phyloP scores from a whole-genome alignment of 2,797 vertebrate species.

The Lutjanus campechanus region DNA sequence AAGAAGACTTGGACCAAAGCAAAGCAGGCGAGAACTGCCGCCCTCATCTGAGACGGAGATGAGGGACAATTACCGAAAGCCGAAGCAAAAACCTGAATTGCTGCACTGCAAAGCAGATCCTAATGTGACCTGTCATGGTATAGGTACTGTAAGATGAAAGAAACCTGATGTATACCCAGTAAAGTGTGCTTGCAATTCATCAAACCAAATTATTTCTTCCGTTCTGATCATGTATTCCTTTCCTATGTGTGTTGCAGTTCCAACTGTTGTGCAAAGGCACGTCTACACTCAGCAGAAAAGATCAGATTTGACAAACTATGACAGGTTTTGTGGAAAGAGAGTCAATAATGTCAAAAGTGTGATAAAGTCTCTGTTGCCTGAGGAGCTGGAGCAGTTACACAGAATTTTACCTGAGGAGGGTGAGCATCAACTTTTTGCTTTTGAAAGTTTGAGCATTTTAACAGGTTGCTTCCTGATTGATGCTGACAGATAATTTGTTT shows the following conservation, averaged over 20 bases:
- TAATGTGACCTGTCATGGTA: conserved; percentile 68
- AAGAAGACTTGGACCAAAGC: conserved; percentile 37
- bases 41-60: conserved; percentile 80
- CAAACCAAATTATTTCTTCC: conserved; percentile 1
- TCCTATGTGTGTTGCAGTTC: conserved; percentile 76
- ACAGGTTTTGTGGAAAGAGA: conserved; percentile 81
- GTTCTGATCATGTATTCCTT: too few species aligned
- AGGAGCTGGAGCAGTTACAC: conserved; percentile 77
- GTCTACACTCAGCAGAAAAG: conserved; percentile 72
- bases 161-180: not conserved
- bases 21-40: conserved; percentile 55
- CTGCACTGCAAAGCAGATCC: conserved; percentile 70
- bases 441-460: conserved; percentile 7
- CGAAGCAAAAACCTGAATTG: conserved; percentile 75
- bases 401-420: conserved; percentile 70
- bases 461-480: conserved; percentile 5
- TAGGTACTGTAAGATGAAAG: conserved; percentile 69
- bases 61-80: conserved; percentile 78
- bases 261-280: conserved; percentile 78
- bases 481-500: not conserved
- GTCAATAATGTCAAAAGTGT: conserved; percentile 69
- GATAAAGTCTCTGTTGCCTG: conserved; percentile 74
- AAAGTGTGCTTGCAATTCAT: not conserved
- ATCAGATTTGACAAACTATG: conserved; percentile 80
- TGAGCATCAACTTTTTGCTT: conserved; percentile 48